Conservation (phyloP, 2,113 vertebrate genomes). For the Thunnus maccoyii region DNA sequence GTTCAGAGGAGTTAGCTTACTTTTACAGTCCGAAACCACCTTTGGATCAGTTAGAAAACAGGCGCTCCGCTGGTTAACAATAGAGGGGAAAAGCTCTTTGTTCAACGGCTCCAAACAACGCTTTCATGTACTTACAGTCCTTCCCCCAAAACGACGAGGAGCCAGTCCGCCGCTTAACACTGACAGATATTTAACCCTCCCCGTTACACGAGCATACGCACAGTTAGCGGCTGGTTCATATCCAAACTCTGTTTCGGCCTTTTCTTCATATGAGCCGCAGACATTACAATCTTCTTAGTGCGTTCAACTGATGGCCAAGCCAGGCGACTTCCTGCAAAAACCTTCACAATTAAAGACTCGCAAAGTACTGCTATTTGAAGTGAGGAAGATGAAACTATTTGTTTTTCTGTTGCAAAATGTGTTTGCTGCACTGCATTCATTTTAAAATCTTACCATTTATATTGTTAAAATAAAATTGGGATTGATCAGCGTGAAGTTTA, state of each 20-base stretch:
- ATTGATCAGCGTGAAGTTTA: too few species aligned
- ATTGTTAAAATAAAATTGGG: too few species aligned
- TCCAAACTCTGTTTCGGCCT: conserved; percentile 5
- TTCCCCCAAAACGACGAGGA: conserved; percentile 6
- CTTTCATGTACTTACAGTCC: conserved; percentile 42
- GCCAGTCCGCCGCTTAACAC: conserved; percentile 5
- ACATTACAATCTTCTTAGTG: background rate
- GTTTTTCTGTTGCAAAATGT: background rate
- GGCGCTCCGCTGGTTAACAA: conserved; percentile 62
- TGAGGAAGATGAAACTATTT: background rate
- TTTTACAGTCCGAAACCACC: conserved; percentile 29
- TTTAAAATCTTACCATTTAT: too few species aligned
- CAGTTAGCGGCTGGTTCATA: conserved; percentile 21
- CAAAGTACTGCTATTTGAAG: background rate
- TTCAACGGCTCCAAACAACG: conserved; percentile 63
- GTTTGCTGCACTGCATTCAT: too few species aligned
- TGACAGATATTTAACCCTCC: background rate
- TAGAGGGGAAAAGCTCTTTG: conserved; percentile 73
- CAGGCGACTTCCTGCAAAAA: conserved; percentile 18
- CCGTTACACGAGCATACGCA: background rate
- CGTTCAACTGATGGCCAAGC: background rate
- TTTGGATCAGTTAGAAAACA: conserved; percentile 24
- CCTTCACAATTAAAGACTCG: conserved; percentile 43
- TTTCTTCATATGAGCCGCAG: background rate
- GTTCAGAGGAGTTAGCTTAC: conserved; percentile 25